phyloP scores from a whole-genome alignment of 1,140 invertebrate genomes.

The Sesamia nonagrioides region DNA sequence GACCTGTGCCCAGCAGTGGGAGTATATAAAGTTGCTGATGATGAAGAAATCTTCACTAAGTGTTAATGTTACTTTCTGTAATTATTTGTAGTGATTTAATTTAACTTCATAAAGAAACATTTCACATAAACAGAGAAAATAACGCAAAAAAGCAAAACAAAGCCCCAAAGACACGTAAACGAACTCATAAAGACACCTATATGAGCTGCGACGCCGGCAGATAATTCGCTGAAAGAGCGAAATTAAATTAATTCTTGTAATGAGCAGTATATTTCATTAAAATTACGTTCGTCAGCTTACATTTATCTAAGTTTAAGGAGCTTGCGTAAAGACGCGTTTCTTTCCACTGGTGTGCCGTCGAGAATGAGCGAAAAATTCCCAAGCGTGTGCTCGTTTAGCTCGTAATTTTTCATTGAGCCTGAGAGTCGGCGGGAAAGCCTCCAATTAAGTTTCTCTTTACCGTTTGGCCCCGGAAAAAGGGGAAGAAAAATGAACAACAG shows the following conservation, averaged over 20 bases:
- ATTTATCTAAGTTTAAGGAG: constrained; percentile 69
- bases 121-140: constrained; percentile 7
- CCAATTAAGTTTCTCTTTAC: constrained; percentile 87
- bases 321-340: constrained; percentile 71
- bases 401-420: constrained; percentile 87
- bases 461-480: constrained; percentile 74
- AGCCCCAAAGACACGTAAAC: not conserved
- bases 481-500: constrained; percentile 80
- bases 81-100: not conserved
- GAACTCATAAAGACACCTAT: constrained; percentile 35
- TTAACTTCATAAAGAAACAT: not conserved
- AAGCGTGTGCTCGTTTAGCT: constrained; percentile 82
- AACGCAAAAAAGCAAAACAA: constrained; percentile 29
- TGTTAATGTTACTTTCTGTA: not conserved
- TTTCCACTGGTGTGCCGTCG: constrained; percentile 64
- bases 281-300: constrained; percentile 64
- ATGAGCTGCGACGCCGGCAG: constrained; percentile 37
- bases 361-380: constrained; percentile 79
- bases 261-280: constrained; percentile 70
- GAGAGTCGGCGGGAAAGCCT: constrained; percentile 81
- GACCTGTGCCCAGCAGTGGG: too few species aligned
- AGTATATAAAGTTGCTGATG: too few species aligned
- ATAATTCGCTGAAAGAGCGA: constrained; percentile 56
- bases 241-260: constrained; percentile 69
- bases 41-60: too few species aligned